Base-by-base conservation (phyloP, 2,888 invertebrate genomes). In the Drosophila cognata region DNA sequence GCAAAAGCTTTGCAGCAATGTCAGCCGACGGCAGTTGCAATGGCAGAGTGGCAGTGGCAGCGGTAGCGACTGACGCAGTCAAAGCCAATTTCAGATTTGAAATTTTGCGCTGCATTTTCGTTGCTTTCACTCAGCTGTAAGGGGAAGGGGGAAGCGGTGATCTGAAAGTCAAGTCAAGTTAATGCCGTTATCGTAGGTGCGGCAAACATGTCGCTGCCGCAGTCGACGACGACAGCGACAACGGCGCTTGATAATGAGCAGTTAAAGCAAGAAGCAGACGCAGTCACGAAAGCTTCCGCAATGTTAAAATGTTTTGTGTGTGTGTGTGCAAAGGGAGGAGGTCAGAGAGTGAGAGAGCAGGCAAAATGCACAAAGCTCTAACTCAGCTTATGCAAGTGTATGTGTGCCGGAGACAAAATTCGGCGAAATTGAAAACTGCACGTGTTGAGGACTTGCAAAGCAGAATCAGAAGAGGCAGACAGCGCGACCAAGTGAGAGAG, bases 141-240 rank as follows among this genome's bases (percentile, higher is more conserved):
- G 29, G 56, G 52, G 48, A 33, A 55, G 77, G 64, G 65, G 64
- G 29, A 29, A 50, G 70, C 52, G 71, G 75, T 76, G 75, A 76
- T 79, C 75, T 71, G 82, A 59, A 74, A 79, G 78, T 59, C 67
- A 79, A 84, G 82, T 79, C 89, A 71, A 80, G 72, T 83, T 82
- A 86, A 80, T 88, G 83, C 85, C 90, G 85, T 85, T 85, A 90
- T 90, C 85, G 86, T 88, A 85, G 85, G 85, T 85, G 85, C 85
- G 85, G 90, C 85, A 89, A 82, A 87, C 80, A 79, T 72, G 74
- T 68, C 82, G 65, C 85, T 76, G 83, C 74, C 74, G 50, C 55
- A 51, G 55, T 63, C 84, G 51, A 59, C 68, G 66, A 55, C 84
- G 51, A 57, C 79, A 77, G 81, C 67, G 63, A 53, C 81, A 38